Base-by-base conservation (phyloP, 1,140 invertebrate genomes). In the Drosophila novamexicana region DNA sequence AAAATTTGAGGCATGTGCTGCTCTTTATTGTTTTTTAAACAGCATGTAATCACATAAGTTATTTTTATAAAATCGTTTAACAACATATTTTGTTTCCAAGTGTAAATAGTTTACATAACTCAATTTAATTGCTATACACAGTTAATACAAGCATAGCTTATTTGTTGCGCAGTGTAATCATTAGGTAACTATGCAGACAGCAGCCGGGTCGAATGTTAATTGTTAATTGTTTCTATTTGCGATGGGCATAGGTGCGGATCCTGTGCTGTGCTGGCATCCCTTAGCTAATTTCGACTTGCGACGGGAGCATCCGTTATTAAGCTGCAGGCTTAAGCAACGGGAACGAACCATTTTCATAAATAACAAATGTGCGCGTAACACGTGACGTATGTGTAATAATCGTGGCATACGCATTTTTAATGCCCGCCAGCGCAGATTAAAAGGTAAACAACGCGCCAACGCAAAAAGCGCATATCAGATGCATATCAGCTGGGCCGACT, bases 381-480 rank as follows among this genome's bases (percentile, higher is more conserved):
- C 77, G 63, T 65, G 79, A 54, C 66, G 79, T 77, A 71, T 86
- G 83, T 52, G 72, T 62, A 74, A 86, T 86, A 83, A 77, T 77
- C 69, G 65, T 75, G 44, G 72, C 66, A 68, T 56, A 79, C 79
- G 72, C 52, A 89, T 83, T 72, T 79, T 77, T 83, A 72, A 86
- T 88, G 76, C 62, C 58, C 61, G 22, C 64, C 66, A 62, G 69
- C 22, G 22, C 67, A 77, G 77, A 85, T 81, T 63, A 39, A 86
- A 86, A 79, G 57, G 72, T 74, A 88, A 82, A 77, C 76, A 71
- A 49, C 14, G 42, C 10, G 62, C 47, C 34, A 14, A 14, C 14
- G 22, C 42, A 67, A 74, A 85, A 88, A 88, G 84, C 53, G 79
- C 79, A 86, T 82, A 74, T 86, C 75, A 86, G 86, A 78, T 62